These are phyloP conservation scores for Heteromyza rotundicornis DNA, from an alignment of 2,888 invertebrate genomes.

Conservation along the genomic window DNA sequence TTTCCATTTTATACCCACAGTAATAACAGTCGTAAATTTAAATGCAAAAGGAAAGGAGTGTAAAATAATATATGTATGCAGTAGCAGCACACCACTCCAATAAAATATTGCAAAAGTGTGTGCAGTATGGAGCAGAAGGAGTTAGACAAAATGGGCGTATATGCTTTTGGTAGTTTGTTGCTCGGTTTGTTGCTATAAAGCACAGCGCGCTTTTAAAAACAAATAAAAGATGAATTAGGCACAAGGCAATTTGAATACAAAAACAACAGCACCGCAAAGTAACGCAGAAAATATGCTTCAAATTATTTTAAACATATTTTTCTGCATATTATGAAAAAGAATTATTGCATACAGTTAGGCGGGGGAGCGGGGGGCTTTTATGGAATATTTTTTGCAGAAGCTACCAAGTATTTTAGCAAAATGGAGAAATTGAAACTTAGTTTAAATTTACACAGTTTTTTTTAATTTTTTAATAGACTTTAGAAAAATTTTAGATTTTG, in stretches of 20 bases:
- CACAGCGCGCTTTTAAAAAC: neutral
- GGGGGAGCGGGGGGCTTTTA: too few relatives aligned
- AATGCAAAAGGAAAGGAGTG: neutral
- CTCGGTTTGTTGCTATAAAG: too few relatives aligned
- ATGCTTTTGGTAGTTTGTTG: too few relatives aligned
- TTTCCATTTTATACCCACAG: neutral
- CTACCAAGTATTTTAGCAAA: too few relatives aligned
- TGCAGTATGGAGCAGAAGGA: too few relatives aligned
- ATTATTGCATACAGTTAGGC: neutral
- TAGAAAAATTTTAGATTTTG: too few relatives aligned
- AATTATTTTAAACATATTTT: neutral
- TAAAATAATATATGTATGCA: neutral
- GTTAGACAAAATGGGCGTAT: too few relatives aligned
- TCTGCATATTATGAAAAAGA: neutral
- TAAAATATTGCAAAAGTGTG: neutral
- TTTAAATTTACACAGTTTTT: too few relatives aligned
- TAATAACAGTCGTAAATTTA: constrained; percentile 6
- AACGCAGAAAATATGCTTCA: neutral
- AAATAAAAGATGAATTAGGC: constrained; percentile 6
- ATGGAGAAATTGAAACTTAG: too few relatives aligned
- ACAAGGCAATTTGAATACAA: neutral
- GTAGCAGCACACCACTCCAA: neutral
- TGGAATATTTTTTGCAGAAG: too few relatives aligned
- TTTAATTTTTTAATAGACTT: too few relatives aligned
- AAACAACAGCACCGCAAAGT: neutral